A percentile compares a stretch with the other conserved stretches of the same genome.
phyloP scores from a whole-genome alignment of 2,113 vertebrate species.

The Ammodytes dubius region DNA sequence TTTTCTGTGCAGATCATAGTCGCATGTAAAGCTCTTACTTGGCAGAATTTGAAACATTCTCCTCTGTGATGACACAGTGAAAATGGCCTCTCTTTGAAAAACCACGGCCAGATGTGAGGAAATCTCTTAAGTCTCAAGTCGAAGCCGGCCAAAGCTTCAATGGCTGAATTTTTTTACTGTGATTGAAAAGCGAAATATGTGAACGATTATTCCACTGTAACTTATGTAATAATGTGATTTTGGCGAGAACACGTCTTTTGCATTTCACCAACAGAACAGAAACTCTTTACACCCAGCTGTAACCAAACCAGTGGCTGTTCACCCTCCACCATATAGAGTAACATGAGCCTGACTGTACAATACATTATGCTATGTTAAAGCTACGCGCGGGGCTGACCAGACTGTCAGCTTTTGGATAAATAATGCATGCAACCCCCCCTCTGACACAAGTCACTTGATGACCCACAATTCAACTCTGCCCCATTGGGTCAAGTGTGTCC shows the following conservation, averaged over 20 bases:
- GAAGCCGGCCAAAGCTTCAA: neutral
- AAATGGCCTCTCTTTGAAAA: conserved; percentile 30
- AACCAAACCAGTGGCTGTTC: neutral
- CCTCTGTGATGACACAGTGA: neutral
- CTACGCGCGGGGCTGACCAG: conserved; percentile 38
- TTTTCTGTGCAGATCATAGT: conserved; percentile 9
- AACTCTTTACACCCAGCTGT: neutral
- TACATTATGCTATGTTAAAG: conserved; percentile 55
- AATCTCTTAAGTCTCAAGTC: conserved; percentile 21
- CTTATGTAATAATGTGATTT: neutral
- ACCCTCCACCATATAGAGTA: conserved; percentile 29
- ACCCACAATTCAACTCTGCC: conserved; percentile 68
- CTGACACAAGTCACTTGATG: conserved; percentile 45
- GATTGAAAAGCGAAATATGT: neutral
- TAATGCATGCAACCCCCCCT: conserved; percentile 70
- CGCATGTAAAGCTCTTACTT: neutral
- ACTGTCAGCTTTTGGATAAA: conserved; percentile 70
- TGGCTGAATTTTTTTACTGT: conserved; percentile 14
- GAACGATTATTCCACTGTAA: conserved; percentile 12
- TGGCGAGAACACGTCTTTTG: neutral
- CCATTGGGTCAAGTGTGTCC: conserved; percentile 66
- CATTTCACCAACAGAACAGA: neutral
- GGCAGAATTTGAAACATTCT: conserved; percentile 23
- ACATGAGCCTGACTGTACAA: conserved; percentile 53
- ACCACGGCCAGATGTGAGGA: conserved; percentile 22